These are phyloP conservation scores for Chionoecetes opilio DNA, from an alignment of 1,140 invertebrate species.

Conservation along the genomic window DNA sequence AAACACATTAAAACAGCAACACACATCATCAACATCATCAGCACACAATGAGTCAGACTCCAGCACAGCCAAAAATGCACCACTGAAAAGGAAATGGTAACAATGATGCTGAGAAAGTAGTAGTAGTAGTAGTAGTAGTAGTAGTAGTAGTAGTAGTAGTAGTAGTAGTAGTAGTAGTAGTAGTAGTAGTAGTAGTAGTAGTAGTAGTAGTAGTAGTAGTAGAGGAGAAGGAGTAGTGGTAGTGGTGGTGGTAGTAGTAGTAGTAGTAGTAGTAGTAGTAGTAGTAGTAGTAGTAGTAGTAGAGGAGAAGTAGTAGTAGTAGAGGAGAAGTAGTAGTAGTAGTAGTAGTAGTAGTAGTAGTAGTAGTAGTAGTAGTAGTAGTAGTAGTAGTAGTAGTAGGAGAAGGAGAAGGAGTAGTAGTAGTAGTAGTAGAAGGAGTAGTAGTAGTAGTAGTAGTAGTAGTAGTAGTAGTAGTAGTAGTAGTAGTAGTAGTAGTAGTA, in stretches of 20 bases:
- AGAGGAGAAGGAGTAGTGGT: too few species aligned
- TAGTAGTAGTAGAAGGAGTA: too few species aligned
- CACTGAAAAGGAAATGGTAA: background rate
- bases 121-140: constrained; percentile 17
- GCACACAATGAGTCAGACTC: too few species aligned
- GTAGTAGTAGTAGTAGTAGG: background rate
- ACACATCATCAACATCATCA: background rate
- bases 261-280: background rate
- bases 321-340: background rate
- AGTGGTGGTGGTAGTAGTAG: background rate
- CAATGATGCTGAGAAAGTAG: background rate
- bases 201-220: too few species aligned
- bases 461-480: constrained; percentile 34
- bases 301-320: background rate
- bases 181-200: background rate
- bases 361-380: constrained; percentile 41
- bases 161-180: constrained; percentile 32
- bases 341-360: constrained; percentile 32
- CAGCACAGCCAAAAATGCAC: background rate
- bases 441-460: constrained; percentile 22
- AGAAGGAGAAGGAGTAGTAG: background rate
- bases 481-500: constrained; percentile 24
- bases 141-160: background rate
- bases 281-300: background rate
- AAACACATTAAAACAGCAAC: background rate